These are phyloP conservation scores for Phoxinus phoxinus DNA, from an alignment of 2,113 vertebrate species.

Conservation along the genomic window DNA sequence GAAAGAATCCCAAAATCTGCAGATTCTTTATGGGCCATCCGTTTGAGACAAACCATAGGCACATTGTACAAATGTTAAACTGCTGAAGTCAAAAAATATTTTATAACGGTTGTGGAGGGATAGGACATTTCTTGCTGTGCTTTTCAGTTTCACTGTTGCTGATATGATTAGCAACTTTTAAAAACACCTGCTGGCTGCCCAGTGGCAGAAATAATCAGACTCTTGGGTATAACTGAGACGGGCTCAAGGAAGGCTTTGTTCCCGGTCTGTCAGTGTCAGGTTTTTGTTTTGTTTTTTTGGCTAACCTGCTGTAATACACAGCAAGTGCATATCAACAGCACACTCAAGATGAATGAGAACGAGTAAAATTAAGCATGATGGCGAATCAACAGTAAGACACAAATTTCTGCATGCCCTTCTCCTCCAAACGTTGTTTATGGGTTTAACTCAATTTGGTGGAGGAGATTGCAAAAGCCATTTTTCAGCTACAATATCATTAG, in stretches of 20 bases:
- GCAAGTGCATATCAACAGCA: conserved; percentile 39
- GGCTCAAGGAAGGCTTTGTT: neutral
- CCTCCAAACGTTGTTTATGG: conserved; percentile 60
- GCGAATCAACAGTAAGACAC: conserved; percentile 47
- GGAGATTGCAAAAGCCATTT: conserved; percentile 62
- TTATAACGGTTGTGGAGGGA: neutral
- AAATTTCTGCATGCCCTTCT: conserved; percentile 64
- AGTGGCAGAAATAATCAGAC: conserved; percentile 37
- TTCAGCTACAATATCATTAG: conserved; percentile 68
- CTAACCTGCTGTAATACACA: neutral
- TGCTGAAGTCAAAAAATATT: neutral
- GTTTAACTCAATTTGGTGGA: conserved; percentile 61
- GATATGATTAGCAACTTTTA: conserved; percentile 33
- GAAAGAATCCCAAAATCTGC: neutral
- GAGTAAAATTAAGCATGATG: conserved; percentile 60
- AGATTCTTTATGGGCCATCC: neutral
- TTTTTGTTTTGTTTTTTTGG: neutral
- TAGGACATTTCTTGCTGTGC: conserved; percentile 18
- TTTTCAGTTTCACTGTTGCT: conserved; percentile 1
- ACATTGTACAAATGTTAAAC: conserved; percentile 6
- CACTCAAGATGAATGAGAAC: conserved; percentile 13
- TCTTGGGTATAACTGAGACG: conserved; percentile 27
- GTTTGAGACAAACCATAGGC: neutral
- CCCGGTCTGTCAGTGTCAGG: neutral
- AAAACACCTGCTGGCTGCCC: neutral